Percentiles rank a stretch among this genome's conserved stretches.
Conservation (phyloP, 2,797 vertebrate species). For the Tympanoctomys barrerae region DNA sequence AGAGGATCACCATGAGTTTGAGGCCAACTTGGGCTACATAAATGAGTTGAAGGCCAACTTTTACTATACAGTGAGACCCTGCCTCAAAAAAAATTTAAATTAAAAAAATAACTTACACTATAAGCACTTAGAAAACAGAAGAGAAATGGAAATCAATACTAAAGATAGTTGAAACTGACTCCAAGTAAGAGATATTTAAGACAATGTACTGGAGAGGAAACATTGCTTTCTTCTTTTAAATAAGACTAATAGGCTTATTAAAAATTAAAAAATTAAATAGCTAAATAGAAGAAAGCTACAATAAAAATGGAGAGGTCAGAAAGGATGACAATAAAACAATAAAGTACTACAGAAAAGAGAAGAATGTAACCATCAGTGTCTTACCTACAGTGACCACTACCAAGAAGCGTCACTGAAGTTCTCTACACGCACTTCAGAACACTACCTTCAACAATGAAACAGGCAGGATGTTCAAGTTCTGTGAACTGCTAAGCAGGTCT, state of each 20-base stretch:
- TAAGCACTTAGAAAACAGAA: not conserved
- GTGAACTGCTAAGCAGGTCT: not conserved
- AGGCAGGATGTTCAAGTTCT: not conserved
- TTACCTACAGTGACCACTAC: not conserved
- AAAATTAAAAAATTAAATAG: constrained; percentile 42
- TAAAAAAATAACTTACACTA: not conserved
- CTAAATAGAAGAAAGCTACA: not conserved
- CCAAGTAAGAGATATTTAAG: not conserved
- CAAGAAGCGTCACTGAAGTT: not conserved
- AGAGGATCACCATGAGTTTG: too few species aligned
- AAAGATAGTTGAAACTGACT: constrained; percentile 1
- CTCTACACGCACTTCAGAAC: not conserved
- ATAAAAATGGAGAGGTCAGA: not conserved
- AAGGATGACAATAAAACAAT: not conserved
- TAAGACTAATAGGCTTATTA: constrained; percentile 11
- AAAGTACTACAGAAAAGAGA: not conserved
- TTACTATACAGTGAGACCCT: not conserved
- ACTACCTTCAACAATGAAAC: not conserved
- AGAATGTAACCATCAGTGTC: not conserved
- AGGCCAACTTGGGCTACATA: not conserved
- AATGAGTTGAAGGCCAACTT: not conserved
- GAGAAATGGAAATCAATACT: not conserved
- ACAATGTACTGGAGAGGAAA: not conserved
- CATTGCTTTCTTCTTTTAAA: not conserved
- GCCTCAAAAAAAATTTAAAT: not conserved